Evolutionary conservation across 1,140 invertebrate genomes (phyloP).

Genomic region (Orchesella cincta): DNA sequence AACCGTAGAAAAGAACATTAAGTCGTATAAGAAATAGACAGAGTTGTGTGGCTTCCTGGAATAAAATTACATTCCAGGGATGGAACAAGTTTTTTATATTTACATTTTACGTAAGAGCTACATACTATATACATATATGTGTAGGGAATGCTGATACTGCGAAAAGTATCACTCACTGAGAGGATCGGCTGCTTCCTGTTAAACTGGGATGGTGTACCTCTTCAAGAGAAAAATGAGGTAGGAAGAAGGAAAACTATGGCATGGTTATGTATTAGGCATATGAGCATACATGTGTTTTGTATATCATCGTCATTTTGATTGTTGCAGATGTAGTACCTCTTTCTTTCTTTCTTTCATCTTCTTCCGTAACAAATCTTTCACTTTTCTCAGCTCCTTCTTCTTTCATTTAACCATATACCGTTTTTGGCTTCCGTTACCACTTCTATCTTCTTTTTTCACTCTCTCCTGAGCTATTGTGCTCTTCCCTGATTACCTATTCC

Average conservation of each 20-base stretch:
- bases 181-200: too few relatives aligned
- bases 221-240: constrained; percentile 8
- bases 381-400: not conserved
- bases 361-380: constrained; percentile 16
- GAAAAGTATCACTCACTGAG: too few relatives aligned
- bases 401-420: not conserved
- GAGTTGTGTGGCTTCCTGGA: too few relatives aligned
- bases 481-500: constrained; percentile 47
- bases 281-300: not conserved
- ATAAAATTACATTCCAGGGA: too few relatives aligned
- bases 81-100: too few relatives aligned
- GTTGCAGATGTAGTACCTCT: constrained; percentile 21
- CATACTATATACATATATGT: too few relatives aligned
- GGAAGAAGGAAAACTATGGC: not conserved
- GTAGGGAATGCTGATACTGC: too few relatives aligned
- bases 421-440: constrained; percentile 25
- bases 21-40: too few relatives aligned
- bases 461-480: constrained; percentile 21
- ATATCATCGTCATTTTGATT: constrained; percentile 20
- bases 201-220: too few relatives aligned
- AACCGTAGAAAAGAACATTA: too few relatives aligned
- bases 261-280: not conserved
- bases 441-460: constrained; percentile 2
- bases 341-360: constrained; percentile 19
- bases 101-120: too few relatives aligned